Percentiles rank a stretch among this genome's conserved stretches.
These are phyloP conservation scores for Paramormyrops kingsleyae DNA, from an alignment of 2,113 vertebrate genomes.

Conservation along the genomic window DNA sequence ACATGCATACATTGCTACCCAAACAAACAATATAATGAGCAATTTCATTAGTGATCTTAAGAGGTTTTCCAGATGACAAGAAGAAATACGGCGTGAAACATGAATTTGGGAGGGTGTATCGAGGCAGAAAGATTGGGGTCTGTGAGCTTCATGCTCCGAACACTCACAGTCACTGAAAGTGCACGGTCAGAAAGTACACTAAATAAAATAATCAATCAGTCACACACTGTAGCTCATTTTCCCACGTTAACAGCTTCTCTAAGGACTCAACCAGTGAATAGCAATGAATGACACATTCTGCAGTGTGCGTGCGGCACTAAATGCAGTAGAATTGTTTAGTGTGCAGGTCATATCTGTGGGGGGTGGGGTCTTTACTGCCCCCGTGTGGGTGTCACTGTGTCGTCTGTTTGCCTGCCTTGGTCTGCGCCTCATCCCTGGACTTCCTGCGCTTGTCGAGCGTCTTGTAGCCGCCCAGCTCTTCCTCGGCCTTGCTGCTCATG, in stretches of 20 bases:
- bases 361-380: background rate
- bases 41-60: background rate
- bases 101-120: background rate
- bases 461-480: conserved; percentile 60
- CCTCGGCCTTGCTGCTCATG: conserved; percentile 61
- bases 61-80: background rate
- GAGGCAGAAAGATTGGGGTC: background rate
- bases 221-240: background rate
- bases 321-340: background rate
- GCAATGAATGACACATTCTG: background rate
- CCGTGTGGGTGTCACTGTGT: background rate
- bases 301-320: background rate
- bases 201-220: background rate
- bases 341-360: background rate
- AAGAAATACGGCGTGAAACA: background rate
- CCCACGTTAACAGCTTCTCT: background rate
- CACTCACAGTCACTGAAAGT: background rate
- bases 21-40: background rate
- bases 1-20: background rate
- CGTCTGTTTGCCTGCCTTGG: conserved; percentile 57
- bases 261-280: background rate
- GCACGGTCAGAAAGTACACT: background rate
- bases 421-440: conserved; percentile 75
- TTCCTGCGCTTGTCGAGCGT: conserved; percentile 80
- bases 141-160: background rate